Base-by-base conservation (phyloP, 2,113 vertebrate species). In the Pterocles orientalis region DNA sequence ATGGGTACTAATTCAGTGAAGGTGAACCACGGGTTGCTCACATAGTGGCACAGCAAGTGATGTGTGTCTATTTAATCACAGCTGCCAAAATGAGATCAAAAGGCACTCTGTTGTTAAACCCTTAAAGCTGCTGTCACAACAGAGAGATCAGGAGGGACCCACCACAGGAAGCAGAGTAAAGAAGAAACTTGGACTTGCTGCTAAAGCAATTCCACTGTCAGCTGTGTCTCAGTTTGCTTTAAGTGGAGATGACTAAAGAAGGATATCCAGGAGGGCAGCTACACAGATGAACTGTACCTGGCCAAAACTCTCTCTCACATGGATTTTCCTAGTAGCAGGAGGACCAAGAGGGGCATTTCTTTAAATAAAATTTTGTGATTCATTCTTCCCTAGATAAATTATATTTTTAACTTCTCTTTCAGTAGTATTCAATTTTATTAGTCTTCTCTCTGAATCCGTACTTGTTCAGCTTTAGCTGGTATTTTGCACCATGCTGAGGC, bases 31-130 rank as follows among this genome's bases (percentile, higher is more conserved):
- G 94, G 93, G 94, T 94, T 96, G 94, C 96, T 97, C 97, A 96
- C 88, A 89, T 29, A 92, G 95, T 97, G 97, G 82, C 98, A 96
- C 97, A 97, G 98, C 97, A 97, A 98, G 98, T 92, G 98, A 98
- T 98, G 98, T 98, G 98, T 98, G 97, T 98, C 98, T 98, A 97
- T 98, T 98, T 98, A 98, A 99, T 99, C 98, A 98, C 92, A 95
- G 95, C 92, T 91, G 81, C 92, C 13, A 94, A 98, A 98, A 98
- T 98, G 97, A 98, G 98, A 98, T 98, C 98, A 98, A 98, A 98
- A 98, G 97, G 89, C 79, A 78, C 71, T 92, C 80, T 96, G 97
- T 96, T 97, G 97, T 96, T 97, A 97, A 97, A 97, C 95, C 95
- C 97, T 98, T 98, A 95, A 98, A 97, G 95, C 92, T 95, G 90